A percentile compares a stretch with the other conserved stretches of the same genome.
phyloP scores from a whole-genome alignment of 2,888 invertebrate genomes.

The Eupithecia subumbrata region DNA sequence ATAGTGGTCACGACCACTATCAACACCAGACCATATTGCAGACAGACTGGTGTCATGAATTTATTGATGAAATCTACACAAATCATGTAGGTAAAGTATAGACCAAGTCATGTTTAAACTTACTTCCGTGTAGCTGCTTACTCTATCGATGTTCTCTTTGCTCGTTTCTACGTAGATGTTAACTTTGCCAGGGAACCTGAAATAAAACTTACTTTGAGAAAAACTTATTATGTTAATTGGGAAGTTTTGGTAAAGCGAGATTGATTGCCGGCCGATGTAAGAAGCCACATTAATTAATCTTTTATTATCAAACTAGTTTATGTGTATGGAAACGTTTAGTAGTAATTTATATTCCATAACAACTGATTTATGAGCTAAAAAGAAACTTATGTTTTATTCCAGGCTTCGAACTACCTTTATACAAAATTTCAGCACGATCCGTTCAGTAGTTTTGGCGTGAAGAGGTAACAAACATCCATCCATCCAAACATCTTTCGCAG shows the following conservation, averaged over 20 bases:
- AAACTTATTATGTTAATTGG: background rate
- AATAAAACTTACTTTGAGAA: background rate
- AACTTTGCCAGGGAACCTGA: slow-evolving; percentile 75
- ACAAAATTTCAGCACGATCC: too few relatives aligned
- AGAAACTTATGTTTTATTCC: too few relatives aligned
- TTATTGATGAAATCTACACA: background rate
- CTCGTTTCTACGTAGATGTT: slow-evolving; percentile 49
- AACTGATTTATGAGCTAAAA: too few relatives aligned
- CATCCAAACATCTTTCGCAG: too few relatives aligned
- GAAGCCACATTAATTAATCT: background rate
- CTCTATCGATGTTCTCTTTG: slow-evolving; percentile 15
- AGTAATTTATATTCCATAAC: too few relatives aligned
- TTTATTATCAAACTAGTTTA: background rate
- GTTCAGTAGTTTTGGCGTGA: too few relatives aligned
- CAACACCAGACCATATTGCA: too few relatives aligned
- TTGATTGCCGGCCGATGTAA: background rate
- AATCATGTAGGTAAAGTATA: background rate
- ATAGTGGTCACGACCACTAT: too few relatives aligned
- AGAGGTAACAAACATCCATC: too few relatives aligned
- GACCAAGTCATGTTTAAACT: background rate
- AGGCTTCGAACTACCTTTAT: too few relatives aligned
- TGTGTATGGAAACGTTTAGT: too few relatives aligned
- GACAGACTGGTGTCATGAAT: background rate
- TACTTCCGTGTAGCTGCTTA: slow-evolving; percentile 1
- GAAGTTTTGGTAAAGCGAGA: background rate